Percentiles rank a stretch among this genome's conserved stretches.
phyloP scores from a whole-genome alignment of 2,888 invertebrate species.

The Cheiracanthium punctorium region DNA sequence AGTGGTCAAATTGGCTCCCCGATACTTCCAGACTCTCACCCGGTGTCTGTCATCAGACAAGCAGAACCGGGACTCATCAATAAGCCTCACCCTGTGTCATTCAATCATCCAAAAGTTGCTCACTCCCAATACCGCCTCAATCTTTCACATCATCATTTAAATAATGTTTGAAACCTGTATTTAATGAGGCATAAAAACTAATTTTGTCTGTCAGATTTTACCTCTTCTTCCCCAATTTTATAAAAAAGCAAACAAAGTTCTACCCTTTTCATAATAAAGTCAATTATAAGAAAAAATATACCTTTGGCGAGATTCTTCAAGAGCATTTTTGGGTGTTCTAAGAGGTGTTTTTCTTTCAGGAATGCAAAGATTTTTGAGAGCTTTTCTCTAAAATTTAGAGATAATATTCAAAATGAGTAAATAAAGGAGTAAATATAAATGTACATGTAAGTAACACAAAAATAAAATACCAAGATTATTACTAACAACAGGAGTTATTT shows the following conservation, averaged over 20 bases:
- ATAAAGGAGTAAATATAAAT: background rate
- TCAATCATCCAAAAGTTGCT: background rate
- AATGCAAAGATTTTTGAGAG: background rate
- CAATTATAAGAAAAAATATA: background rate
- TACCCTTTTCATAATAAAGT: no score
- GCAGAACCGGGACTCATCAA: constrained; percentile 4
- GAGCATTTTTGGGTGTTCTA: constrained; percentile 37
- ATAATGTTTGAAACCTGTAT: no score
- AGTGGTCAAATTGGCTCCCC: background rate
- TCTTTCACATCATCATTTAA: constrained; percentile 12
- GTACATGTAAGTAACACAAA: background rate
- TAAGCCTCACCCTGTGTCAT: constrained; percentile 15
- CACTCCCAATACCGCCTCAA: background rate
- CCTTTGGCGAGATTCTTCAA: constrained; percentile 60
- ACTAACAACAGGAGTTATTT: no score
- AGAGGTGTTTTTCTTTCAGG: constrained; percentile 50
- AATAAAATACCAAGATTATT: background rate
- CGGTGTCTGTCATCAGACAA: background rate
- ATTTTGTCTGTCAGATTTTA: no score
- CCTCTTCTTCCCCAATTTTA: no score
- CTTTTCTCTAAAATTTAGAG: constrained; percentile 24
- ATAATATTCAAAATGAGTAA: background rate
- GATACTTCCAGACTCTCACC: background rate
- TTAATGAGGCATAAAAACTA: no score
- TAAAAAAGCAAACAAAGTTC: no score